Percentiles rank a stretch among this genome's conserved stretches.
phyloP scores from a whole-genome alignment of 2,888 invertebrate species.

The Quadriops clusia region DNA sequence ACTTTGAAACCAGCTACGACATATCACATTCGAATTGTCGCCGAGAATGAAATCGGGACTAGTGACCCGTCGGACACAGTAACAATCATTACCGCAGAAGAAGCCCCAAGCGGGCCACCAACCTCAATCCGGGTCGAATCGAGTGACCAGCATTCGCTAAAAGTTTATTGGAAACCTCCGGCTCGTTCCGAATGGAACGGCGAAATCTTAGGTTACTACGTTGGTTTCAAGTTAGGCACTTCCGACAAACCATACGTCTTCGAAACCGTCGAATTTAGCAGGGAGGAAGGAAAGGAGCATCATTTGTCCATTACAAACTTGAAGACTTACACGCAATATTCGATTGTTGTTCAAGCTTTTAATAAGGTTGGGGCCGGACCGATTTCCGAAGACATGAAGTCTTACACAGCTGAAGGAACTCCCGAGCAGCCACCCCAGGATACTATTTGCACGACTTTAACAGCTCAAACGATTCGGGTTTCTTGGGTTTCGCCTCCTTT shows the following conservation, averaged over 20 bases:
- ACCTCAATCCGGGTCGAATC: constrained; percentile 77
- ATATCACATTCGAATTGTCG: constrained; percentile 84
- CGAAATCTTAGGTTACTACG: constrained; percentile 81
- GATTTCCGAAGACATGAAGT: constrained; percentile 75
- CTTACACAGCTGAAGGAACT: constrained; percentile 89
- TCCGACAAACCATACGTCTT: constrained; percentile 80
- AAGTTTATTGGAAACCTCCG: constrained; percentile 86
- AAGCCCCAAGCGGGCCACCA: constrained; percentile 69
- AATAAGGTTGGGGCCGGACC: constrained; percentile 92
- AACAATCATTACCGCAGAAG: constrained; percentile 90
- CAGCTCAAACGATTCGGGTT: constrained; percentile 87
- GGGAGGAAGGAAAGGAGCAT: constrained; percentile 84
- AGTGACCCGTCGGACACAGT: constrained; percentile 88
- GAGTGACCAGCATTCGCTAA: constrained; percentile 73
- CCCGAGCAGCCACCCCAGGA: constrained; percentile 87
- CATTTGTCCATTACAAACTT: constrained; percentile 35
- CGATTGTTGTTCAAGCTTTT: constrained; percentile 90
- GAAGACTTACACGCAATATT: constrained; percentile 88
- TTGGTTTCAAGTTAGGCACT: constrained; percentile 75
- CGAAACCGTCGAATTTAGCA: constrained; percentile 83
- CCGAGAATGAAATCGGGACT: constrained; percentile 87
- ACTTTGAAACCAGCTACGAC: constrained; percentile 83
- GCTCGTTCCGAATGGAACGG: constrained; percentile 85
- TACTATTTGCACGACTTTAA: constrained; percentile 83
- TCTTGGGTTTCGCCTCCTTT: constrained; percentile 91